These are phyloP conservation scores for Sciurus niger DNA, from an alignment of 2,113 vertebrate genomes.

Conservation along the genomic window DNA sequence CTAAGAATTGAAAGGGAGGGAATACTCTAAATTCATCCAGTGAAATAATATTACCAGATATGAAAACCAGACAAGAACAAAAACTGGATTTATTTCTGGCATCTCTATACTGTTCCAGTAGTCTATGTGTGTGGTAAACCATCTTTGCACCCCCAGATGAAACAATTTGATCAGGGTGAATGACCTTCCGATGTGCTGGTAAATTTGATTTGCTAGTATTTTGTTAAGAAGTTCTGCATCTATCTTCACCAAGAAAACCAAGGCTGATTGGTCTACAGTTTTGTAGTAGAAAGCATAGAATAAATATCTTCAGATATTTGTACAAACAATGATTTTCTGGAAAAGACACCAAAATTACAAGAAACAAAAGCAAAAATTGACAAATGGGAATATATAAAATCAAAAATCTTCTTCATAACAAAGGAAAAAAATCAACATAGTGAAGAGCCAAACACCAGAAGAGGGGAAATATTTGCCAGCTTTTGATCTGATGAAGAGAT, in stretches of 20 bases:
- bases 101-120: too few relatives aligned
- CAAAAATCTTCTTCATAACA: neutral
- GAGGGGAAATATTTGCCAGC: neutral
- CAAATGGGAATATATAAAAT: too few relatives aligned
- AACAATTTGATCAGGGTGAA: neutral
- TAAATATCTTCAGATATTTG: neutral
- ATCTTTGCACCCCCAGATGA: neutral
- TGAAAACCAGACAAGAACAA: neutral
- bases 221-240: neutral
- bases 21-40: neutral
- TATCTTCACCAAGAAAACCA: neutral
- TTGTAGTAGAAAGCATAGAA: neutral
- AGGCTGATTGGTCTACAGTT: neutral
- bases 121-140: neutral
- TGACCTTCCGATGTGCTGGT: neutral
- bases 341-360: neutral
- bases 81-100: too few relatives aligned
- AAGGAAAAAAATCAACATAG: neutral
- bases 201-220: neutral
- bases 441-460: neutral
- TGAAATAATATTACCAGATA: neutral
- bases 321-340: neutral
- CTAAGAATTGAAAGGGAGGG: neutral
- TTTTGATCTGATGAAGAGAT: neutral
- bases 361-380: neutral